Base-by-base conservation (phyloP, 2,797 vertebrate genomes). In the Pangasius krempfi region DNA sequence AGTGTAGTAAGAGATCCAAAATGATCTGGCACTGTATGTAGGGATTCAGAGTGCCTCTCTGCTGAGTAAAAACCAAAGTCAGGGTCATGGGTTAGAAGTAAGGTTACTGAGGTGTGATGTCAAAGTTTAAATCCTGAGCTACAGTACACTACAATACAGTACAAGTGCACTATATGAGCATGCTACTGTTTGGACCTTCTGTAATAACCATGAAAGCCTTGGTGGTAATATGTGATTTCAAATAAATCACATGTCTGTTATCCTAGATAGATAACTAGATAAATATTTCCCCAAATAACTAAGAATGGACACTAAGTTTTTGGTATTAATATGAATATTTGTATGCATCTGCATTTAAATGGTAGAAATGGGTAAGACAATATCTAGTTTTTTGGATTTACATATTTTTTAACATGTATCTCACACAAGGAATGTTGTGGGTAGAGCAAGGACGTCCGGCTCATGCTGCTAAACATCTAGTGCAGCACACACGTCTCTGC, bases 131-230 rank as follows among this genome's bases (percentile, higher is more conserved):
- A 81, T 58, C 20, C 10, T 27, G 33, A 37, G 20, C 30, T 37
- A 12, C 30, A 37, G 56, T 80, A 14, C 0, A 18, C 44, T 56
- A 56, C 14, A 18, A 5, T 54, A 50, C 10, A 73, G 20, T 73
- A 47, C 4, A 16, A 50, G 37, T 76, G 27, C 73, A 52, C 25
- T 50, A 50, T 25, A 50, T 50, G 27, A 12, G 30, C 30, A 81
- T 58, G 9, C 12, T 40, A 10, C 50, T 79, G n/a, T 56, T 56
- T 18, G n/a, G 16, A 79, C 37, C 20, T 25, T 50, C 37, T 47
- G 20, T 72, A 72, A 40, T 40, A 72, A 72, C 44, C 40, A 75
- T 47, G 22, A 78, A 79, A 79, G 52, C 76, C 4, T 79, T 79
- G 3, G 40, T 8, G 25, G 16, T 33, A 50, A 50, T 47, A 27